Base-by-base conservation (phyloP, 2,888 invertebrate species). In the Agrochola circellaris region DNA sequence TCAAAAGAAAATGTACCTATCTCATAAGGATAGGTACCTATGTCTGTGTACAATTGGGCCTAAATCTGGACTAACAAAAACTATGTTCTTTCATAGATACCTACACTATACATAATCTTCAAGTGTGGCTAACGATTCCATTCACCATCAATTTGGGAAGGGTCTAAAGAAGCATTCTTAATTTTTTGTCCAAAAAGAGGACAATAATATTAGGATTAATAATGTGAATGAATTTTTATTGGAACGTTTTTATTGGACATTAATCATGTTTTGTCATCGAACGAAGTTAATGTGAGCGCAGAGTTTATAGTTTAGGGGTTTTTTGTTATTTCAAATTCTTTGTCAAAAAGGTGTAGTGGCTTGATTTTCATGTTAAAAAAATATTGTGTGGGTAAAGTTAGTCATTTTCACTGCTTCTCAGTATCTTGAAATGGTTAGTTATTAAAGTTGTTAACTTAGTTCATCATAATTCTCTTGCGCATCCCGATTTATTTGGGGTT, bases 251-350 rank as follows among this genome's bases (percentile, higher is more conserved):
- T 91, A 93, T 93, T 92, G 89, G 75, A 42, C 92, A 91, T 95
- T 92, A 91, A 94, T 95, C 94, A 93, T 93, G 93, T 92, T 94
- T 94, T 94, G 94, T 94, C 94, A 92, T 91, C 94, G 92, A 42
- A 83, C 23, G 79, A 60, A 85, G 87, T 87, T 89, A 88, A 90
- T 88, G 88, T 85, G 87, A 72, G 75, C 77, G 54, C 65, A 0
- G 51, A 87, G 73, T 82, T 88, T 80, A 84, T 85, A 60, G 73
- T 42, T 60, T 1, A 62, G 42, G 23, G 9, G 26, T 69, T 83
- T 83, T 73, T 75, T 51, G 6, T 38, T 7, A 51, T 60, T 68
- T 69, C 2, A 1, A 42, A 58, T 68, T 75, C 56, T 75, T 79
- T 64, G 82, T 75, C 67, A 26, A 45, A 75, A 81, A 65, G n/a